Evolutionary conservation across 23 tunicate species (phyloP), one percentile per base, ranked within the genome.

Genomic region (Clavelina lepadiformis): DNA sequence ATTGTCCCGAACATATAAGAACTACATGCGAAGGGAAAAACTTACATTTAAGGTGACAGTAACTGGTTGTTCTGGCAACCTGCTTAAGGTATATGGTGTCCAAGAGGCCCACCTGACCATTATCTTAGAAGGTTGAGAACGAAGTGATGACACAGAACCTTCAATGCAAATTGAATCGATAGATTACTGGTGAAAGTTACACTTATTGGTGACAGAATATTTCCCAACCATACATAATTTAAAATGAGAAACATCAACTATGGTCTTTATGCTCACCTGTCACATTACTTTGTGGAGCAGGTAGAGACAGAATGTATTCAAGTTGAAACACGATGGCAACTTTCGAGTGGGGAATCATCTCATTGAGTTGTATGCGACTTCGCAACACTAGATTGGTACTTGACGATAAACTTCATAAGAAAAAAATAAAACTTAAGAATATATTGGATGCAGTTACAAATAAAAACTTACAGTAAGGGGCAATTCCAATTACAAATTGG

Each of bases 71-170:
- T 73, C 60, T 3, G 50, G 30, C 3, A 31, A 22, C 3, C 25
- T 44, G 19, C 64, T 34, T 26, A 33, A 47, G 20, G 67, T 8
- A 26, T 71, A 69, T 32, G 95, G 95, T 6, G 61, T 36, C 85
- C 85, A 86, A 38, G 85, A 77, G 8, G 95, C 56, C 95, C 95
- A 86, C 18, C 95, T 64, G 19, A 78, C 68, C 65, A 74, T 79
- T 15, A 86, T 51, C 0, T 84, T 71, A 2, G 53, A 23, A 30
- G 95, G 78, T 56, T 86, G 95, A 25, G 77, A 38, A 30, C 67
- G 64, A 27, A 86, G 22, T 28, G 85, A 77, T 6, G 77, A 44
- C 34, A 67, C 55, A 19, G 95, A 77, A 7, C 85, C 95, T 86
- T 22, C n/a, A 76, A 41, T 8, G 5, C 21, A 65, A 21, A 46